Evolutionary conservation across 2,888 invertebrate genomes (phyloP), one percentile per base, ranked within the genome.

Genomic region (Drosophila aldrichi): DNA sequence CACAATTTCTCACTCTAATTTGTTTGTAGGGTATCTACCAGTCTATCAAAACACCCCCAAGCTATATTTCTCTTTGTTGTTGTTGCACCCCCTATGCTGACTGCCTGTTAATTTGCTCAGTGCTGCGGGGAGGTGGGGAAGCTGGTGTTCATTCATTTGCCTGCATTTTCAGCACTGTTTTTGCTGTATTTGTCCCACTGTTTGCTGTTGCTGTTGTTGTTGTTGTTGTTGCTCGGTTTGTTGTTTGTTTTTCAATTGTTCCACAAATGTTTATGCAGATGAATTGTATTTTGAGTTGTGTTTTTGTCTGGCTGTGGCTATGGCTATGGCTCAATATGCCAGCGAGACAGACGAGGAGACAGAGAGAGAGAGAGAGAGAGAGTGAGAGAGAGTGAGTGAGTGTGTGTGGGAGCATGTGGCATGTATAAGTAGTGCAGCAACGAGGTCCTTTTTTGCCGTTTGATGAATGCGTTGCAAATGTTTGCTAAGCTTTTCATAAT

Each of bases 251-350:
- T 88, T 85, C 79, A 82, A 88, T 85, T 82, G 88, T 86, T 85
- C 59, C 82, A 79, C 87, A 86, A 89, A 89, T 89, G 89, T 89
- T 87, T 88, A 84, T 87, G 87, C 84, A 88, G 89, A 84, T 87
- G 87, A 84, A 87, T 87, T 88, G 84, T 84, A 74, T 88, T 86
- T 88, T 82, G 84, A 83, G 83, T 83, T 88, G 81, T 80, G 84
- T 79, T 82, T 82, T 81, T 62, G 88, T 82, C 79, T 82, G 77
- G 52, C 63, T 81, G 41, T 52, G 56, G 52, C 29, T 46, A 10
- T 14, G 55, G 55, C 57, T 46, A 46, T 34, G 56, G 56, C 58
- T 58, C 58, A 58, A 46, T 41, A 32, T 38, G 56, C 25, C 12
- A 51, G 32, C 16, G 34, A 56, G 20, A n/a, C 29, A 8, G 48